Percentiles rank a stretch among this genome's conserved stretches.
phyloP scores from a whole-genome alignment of 2,888 invertebrate genomes.

The Branchellion lobata region DNA sequence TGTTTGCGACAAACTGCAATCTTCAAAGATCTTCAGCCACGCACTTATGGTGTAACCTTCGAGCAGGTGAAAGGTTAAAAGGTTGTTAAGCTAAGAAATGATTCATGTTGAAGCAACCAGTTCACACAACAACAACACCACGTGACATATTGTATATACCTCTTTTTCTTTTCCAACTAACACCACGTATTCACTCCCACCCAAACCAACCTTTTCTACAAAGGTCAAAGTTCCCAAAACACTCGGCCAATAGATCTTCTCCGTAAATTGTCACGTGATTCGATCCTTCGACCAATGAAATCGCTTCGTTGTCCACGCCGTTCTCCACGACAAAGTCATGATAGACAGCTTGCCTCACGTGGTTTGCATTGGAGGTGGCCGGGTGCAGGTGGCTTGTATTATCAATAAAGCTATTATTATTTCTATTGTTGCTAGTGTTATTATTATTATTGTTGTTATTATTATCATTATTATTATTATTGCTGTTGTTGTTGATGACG shows the following conservation, averaged over 20 bases:
- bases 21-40: slow-evolving; percentile 24
- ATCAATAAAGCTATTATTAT: neutral
- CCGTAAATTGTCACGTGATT: slow-evolving; percentile 16
- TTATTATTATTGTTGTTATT: neutral
- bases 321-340: slow-evolving; percentile 15
- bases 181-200: too few relatives aligned
- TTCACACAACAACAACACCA: too few relatives aligned
- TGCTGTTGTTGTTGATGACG: neutral
- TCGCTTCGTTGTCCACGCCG: slow-evolving; percentile 22
- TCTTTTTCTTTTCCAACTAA: too few relatives aligned
- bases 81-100: neutral
- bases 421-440: neutral
- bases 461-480: neutral
- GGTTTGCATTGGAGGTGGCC: too few relatives aligned
- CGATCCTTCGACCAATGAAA: slow-evolving; percentile 18
- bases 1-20: neutral
- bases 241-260: slow-evolving; percentile 13
- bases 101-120: neutral
- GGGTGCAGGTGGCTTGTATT: neutral
- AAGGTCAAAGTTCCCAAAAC: slow-evolving; percentile 29
- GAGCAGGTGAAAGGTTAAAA: too few relatives aligned
- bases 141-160: too few relatives aligned
- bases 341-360: too few relatives aligned
- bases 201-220: slow-evolving; percentile 35
- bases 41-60: slow-evolving; percentile 35